Conservation (phyloP, 2,888 invertebrate species). For the Syritta pipiens region DNA sequence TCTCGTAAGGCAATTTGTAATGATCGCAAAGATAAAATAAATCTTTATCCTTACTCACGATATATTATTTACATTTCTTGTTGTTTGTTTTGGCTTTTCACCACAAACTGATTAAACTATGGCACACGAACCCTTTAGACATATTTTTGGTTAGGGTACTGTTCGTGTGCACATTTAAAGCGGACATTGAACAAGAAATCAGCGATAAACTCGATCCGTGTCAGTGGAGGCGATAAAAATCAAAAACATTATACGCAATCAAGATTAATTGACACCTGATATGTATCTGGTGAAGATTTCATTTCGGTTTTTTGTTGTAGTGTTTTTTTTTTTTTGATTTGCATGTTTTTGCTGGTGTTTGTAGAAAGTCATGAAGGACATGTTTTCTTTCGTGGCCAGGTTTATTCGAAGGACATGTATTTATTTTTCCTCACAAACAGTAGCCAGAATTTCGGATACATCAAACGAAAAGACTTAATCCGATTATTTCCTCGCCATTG, state of each 20-base stretch:
- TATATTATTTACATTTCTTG: no score
- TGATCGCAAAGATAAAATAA: conserved; percentile 63
- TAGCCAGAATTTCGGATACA: conserved; percentile 30
- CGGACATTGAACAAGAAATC: conserved; percentile 38
- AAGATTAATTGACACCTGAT: conserved; percentile 61
- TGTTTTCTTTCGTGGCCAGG: not conserved
- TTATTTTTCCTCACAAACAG: conserved; percentile 7
- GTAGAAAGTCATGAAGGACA: conserved; percentile 2
- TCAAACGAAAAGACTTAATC: conserved; percentile 50
- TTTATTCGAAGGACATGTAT: not conserved
- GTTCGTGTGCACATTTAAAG: conserved; percentile 14
- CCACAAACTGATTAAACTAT: not conserved
- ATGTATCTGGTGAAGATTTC: conserved; percentile 32
- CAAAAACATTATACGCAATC: conserved; percentile 55
- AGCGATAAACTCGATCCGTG: conserved; percentile 53
- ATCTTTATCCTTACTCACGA: conserved; percentile 52
- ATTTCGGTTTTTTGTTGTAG: not conserved
- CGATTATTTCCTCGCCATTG: conserved; percentile 55
- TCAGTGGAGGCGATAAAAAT: conserved; percentile 54
- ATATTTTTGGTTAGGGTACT: not conserved
- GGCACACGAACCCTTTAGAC: not conserved
- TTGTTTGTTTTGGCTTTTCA: conserved; percentile 7
- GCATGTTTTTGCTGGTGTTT: not conserved
- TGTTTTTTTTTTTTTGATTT: not conserved
- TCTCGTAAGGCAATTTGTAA: conserved; percentile 64